Base-by-base conservation (phyloP, 2,888 invertebrate genomes). In the Agrochola lychnidis region DNA sequence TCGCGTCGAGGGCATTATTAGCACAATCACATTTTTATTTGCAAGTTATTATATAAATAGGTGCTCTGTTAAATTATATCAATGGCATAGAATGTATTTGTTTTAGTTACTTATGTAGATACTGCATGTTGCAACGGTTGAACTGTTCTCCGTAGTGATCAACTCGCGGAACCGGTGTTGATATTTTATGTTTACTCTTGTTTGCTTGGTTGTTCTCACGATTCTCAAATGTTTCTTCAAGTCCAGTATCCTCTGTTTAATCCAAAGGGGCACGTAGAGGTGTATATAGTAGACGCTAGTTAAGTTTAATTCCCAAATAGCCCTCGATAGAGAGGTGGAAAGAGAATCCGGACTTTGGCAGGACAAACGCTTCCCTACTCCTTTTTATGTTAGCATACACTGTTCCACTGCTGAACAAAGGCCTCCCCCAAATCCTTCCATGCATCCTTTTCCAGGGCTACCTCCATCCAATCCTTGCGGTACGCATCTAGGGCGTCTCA, bases 1-100 rank as follows among this genome's bases (percentile, higher is more conserved):
- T 82, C 59, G 78, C 73, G 82, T 69, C 86, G 87, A 88, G 88
- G 88, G 87, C 83, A 86, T 45, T 86, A 82, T 76, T 75, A 84
- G 63, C 81, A 83, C 88, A 84, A 82, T 88, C 82, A 75, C 71
- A 77, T 75, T 85, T 87, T 85, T 81, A 77, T 80, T 82, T 76
- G 73, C 73, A 73, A 74, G 63, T 71, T 69, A 79, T 82, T 81
- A 79, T 77, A 76, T 82, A 80, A 83, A 70, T 72, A 64, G 51
- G 40, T 45, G 19, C 36, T 69, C 36, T 57, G 4, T 83, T 75
- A n/a, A 51, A 30, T 72, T 82, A 79, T 82, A 79, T 82, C 79
- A 66, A 16, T 25, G 12, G 2, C 22, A 53, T 66, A 40, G 40
- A 71, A 67, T 30, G 36, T 53, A 25, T 56, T 77, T 48, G 61